Evolutionary conservation across 2,888 invertebrate genomes (phyloP), one percentile per base, ranked within the genome.

Genomic region (Acanthosepion pharaonis): DNA sequence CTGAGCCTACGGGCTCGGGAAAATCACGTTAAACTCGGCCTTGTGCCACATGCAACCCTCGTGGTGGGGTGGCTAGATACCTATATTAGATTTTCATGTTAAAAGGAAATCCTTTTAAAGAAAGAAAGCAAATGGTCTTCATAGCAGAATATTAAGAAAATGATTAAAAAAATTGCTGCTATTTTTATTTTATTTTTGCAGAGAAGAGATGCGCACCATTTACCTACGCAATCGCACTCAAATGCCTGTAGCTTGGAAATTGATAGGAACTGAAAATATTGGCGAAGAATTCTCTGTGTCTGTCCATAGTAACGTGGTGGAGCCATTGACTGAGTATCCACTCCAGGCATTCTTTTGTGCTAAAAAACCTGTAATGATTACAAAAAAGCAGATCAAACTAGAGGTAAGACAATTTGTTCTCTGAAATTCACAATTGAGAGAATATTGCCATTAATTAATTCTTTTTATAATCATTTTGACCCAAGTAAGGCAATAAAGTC

Each of bases 281-380:
- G 97, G 97, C 23, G 97, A 97, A 95, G 97, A 97, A 95, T 97
- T 97, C 96, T 97, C 97, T 11, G 97, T 97, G 91, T 97, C 97
- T 6, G 96, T 97, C 91, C 97, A 97, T 95, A 96, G 96, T 94
- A 97, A 97, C 5, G 96, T 97, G n/a, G 97, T 97, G 53, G 97
- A 97, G 92, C 97, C 97, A 25, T 96, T 96, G 95, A 96, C 97
- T 25, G 97, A 97, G 95, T 97, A 97, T 95, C 96, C 97, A 20
- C 96, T 97, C n/a, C 96, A 97, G 95, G 97, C 97, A 23, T 97
- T 97, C 96, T 97, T 97, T 96, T 96, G 97, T 92, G 97, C 97
- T 64, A 97, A 97, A 96, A 97, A 97, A 95, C 97, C 97, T 1
- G 96, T 97, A 59, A 96, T 96, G 94, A 97, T 96, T 15, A 97